A percentile compares a stretch with the other conserved stretches of the same genome.
These are phyloP conservation scores for Strigamia transsilvanica DNA, from an alignment of 2,888 invertebrate genomes.

Conservation along the genomic window DNA sequence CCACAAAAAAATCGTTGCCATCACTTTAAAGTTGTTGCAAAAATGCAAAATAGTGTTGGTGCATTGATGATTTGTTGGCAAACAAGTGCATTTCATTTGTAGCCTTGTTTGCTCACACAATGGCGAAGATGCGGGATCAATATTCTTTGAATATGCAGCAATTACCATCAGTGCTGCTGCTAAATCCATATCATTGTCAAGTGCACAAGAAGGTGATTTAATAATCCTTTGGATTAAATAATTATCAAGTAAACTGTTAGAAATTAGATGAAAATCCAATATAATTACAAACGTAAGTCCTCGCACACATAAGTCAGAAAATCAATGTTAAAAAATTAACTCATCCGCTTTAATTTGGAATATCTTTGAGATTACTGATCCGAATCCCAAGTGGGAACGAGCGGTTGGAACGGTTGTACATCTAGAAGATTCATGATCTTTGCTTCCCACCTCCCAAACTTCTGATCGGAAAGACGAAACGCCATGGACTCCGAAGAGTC, in stretches of 20 bases:
- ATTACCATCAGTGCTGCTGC: neutral
- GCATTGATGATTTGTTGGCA: neutral
- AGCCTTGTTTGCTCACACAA: neutral
- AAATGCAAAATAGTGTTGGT: neutral
- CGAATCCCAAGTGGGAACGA: too few species aligned
- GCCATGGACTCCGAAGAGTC: too few species aligned
- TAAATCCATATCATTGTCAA: neutral
- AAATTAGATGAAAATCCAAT: too few species aligned
- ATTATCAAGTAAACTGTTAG: neutral
- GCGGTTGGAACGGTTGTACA: too few species aligned
- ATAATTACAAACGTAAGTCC: too few species aligned
- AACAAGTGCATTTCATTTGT: neutral
- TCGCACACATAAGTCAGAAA: too few species aligned
- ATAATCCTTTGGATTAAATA: neutral
- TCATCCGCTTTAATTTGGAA: too few species aligned
- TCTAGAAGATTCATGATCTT: too few species aligned
- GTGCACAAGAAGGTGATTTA: neutral
- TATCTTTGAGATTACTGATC: too few species aligned
- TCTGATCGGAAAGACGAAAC: too few species aligned
- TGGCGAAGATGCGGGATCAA: neutral
- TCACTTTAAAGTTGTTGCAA: neutral
- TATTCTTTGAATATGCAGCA: conserved; percentile 2
- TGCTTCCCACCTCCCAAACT: too few species aligned
- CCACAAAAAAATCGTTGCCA: neutral
- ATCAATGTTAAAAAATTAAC: too few species aligned